Percentiles rank a stretch among this genome's conserved stretches.
These are phyloP conservation scores for Philopedon plagiatum DNA, from an alignment of 2,888 invertebrate genomes.

Conservation along the genomic window DNA sequence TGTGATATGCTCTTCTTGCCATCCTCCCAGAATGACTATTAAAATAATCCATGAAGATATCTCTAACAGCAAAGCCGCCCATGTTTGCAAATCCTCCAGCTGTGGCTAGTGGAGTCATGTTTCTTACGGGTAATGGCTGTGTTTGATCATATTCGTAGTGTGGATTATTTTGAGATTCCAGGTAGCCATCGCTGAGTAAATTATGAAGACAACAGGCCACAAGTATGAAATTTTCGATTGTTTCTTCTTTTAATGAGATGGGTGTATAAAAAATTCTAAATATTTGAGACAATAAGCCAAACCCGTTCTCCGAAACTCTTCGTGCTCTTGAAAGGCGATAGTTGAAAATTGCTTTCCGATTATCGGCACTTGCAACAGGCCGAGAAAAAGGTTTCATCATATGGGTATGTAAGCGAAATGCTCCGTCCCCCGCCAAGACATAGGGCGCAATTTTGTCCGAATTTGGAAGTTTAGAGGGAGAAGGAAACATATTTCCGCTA, in stretches of 20 bases:
- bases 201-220: neutral
- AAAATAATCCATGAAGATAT: slow-evolving; percentile 21
- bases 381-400: slow-evolving; percentile 25
- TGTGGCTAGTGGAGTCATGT: slow-evolving; percentile 24
- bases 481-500: slow-evolving; percentile 6
- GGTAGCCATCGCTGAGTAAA: neutral
- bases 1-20: slow-evolving; percentile 4
- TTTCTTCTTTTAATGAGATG: neutral
- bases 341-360: slow-evolving; percentile 20
- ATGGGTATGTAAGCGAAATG: neutral
- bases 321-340: slow-evolving; percentile 7
- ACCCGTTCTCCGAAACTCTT: neutral
- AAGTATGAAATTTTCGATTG: neutral
- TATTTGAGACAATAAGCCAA: neutral
- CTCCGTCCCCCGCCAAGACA: slow-evolving; percentile 32
- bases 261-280: neutral
- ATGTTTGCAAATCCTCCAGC: slow-evolving; percentile 19
- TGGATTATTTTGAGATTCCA: neutral
- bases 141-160: slow-evolving; percentile 16
- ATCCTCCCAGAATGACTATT: neutral
- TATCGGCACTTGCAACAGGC: slow-evolving; percentile 4
- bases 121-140: slow-evolving; percentile 11
- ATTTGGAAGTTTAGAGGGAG: slow-evolving; percentile 22
- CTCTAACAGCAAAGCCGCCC: slow-evolving; percentile 18
- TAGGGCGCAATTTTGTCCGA: slow-evolving; percentile 14